These are phyloP conservation scores for Emys orbicularis DNA, from an alignment of 2,797 vertebrate species.

Conservation along the genomic window DNA sequence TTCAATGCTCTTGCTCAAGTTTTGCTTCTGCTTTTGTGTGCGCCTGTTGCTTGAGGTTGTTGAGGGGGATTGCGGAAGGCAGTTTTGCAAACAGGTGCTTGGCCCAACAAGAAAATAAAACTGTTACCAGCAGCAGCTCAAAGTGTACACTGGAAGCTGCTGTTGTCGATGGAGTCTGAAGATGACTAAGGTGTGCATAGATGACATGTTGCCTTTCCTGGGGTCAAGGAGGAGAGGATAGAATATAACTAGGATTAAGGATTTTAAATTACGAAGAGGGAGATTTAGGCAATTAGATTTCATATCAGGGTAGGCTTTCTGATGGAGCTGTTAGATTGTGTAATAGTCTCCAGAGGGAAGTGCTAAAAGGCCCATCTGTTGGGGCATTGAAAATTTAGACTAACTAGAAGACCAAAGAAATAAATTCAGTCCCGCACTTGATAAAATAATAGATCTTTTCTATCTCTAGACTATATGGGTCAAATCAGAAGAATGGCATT, in stretches of 20 bases:
- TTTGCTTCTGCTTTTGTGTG: neutral
- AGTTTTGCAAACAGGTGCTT: neutral
- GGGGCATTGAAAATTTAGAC: neutral
- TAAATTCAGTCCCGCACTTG: neutral
- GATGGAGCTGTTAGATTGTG: neutral
- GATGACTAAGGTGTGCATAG: neutral
- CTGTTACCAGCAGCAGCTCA: neutral
- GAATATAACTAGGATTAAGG: neutral
- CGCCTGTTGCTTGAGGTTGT: neutral
- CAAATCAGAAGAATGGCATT: neutral
- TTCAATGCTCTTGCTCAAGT: neutral
- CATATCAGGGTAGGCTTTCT: neutral
- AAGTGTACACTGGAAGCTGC: neutral
- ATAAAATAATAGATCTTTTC: neutral
- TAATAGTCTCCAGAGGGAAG: neutral
- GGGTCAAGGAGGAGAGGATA: neutral
- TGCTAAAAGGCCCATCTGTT: neutral
- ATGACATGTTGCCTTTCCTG: accelerated
- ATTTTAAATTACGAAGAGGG: accelerated
- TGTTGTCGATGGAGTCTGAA: neutral
- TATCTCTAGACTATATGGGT: neutral
- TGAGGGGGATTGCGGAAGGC: neutral
- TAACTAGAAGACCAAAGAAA: neutral
- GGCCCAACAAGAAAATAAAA: neutral
- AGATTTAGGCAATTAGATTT: neutral